Evolutionary conservation across 2,888 invertebrate genomes (phyloP).

Genomic region (Eupeodes luniger): DNA sequence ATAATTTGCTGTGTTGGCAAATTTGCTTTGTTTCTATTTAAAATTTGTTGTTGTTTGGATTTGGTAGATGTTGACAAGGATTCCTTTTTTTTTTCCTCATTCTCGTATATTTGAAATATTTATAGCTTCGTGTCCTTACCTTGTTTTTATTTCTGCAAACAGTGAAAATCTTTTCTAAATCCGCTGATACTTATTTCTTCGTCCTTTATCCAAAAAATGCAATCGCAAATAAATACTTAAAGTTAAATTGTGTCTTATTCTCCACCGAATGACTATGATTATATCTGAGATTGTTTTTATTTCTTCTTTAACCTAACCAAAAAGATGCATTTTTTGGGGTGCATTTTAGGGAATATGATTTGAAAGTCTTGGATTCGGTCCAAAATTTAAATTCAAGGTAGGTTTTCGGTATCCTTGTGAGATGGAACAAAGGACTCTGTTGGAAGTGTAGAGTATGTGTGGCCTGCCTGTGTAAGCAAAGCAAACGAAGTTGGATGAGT

Average conservation of each 20-base stretch:
- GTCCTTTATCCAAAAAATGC: not conserved
- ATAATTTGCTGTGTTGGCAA: conserved; percentile 4
- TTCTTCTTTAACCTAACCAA: not conserved
- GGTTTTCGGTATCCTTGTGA: not conserved
- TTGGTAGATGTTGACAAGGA: not conserved
- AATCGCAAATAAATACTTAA: not conserved
- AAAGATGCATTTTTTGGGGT: not conserved
- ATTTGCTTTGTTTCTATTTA: not conserved
- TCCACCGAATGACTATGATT: not conserved
- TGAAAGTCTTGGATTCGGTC: conserved; percentile 3
- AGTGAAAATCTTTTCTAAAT: not conserved
- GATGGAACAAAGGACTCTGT: not conserved
- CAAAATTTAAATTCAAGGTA: conserved; percentile 13
- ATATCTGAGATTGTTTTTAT: not conserved
- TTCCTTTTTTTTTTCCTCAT: not conserved
- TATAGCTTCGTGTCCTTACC: not conserved
- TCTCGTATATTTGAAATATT: not conserved
- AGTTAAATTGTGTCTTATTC: conserved; percentile 15
- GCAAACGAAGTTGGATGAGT: no score
- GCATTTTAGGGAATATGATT: conserved; percentile 5
- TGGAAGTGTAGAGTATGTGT: not conserved
- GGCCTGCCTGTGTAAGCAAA: no score
- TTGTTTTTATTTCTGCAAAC: not conserved
- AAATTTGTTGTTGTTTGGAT: not conserved
- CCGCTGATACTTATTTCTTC: not conserved